phyloP scores from a whole-genome alignment of 2,797 vertebrate species.

The Distichodus sexfasciatus region DNA sequence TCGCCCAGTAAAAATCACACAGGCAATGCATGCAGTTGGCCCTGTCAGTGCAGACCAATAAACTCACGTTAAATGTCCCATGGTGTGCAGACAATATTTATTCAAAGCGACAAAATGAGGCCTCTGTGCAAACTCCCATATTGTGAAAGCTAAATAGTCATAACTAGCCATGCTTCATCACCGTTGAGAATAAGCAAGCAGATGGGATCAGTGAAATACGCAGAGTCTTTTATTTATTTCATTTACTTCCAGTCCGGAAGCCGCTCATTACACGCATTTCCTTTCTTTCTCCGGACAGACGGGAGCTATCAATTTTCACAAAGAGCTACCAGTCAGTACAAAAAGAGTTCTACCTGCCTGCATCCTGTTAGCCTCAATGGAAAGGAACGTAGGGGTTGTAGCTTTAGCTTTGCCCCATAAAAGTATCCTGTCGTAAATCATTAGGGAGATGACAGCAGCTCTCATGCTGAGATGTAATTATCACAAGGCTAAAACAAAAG shows the following conservation, averaged over 20 bases:
- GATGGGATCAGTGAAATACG: constrained; percentile 74
- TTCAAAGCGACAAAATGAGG: constrained; percentile 67
- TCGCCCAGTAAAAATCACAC: constrained; percentile 11
- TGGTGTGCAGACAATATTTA: constrained; percentile 69
- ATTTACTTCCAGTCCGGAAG: constrained; percentile 8
- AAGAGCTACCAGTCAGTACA: not conserved
- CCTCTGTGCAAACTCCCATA: constrained; percentile 70
- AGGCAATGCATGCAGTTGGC: constrained; percentile 57
- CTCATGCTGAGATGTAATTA: constrained; percentile 29
- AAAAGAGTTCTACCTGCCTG: not conserved
- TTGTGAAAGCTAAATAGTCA: constrained; percentile 74
- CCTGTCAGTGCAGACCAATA: constrained; percentile 67
- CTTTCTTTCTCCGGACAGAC: not conserved
- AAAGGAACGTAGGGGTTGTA: not conserved
- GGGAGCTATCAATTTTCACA: not conserved
- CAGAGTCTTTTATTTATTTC: constrained; percentile 42
- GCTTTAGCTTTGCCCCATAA: not conserved
- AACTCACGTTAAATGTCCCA: constrained; percentile 69
- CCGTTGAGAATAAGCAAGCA: constrained; percentile 67
- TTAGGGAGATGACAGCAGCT: constrained; percentile 14
- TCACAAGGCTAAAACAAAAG: constrained; percentile 33
- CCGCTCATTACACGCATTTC: not conserved
- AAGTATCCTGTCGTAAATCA: constrained; percentile 3
- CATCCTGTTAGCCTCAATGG: not conserved
- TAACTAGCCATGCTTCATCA: constrained; percentile 67